Conservation (phyloP, 2,888 invertebrate genomes). For the Onthophagus sagittarius region DNA sequence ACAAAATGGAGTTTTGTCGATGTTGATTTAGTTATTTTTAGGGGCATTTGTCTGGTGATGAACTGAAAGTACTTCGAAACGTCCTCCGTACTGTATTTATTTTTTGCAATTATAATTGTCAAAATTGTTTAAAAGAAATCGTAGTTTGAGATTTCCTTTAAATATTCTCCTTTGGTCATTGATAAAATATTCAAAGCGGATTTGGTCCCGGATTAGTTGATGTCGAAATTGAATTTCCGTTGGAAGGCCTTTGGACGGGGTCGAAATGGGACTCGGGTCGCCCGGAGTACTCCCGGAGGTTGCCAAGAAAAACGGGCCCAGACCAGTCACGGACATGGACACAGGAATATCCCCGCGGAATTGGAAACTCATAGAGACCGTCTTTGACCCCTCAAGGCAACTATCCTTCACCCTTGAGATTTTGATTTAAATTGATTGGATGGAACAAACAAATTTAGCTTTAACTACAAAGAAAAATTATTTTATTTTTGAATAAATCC, state of each 20-base stretch:
- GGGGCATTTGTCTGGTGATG: too few species aligned
- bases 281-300: slow-evolving; percentile 2
- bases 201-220: slow-evolving; percentile 7
- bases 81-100: not conserved
- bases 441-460: not conserved
- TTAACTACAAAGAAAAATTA: not conserved
- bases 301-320: slow-evolving; percentile 6
- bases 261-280: not conserved
- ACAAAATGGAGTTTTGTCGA: too few species aligned
- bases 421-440: not conserved
- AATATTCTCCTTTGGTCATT: not conserved
- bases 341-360: slow-evolving; percentile 38
- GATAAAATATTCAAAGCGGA: not conserved
- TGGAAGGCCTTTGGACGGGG: slow-evolving; percentile 7
- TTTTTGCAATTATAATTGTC: not conserved
- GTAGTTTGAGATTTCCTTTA: not conserved
- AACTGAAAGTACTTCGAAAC: too few species aligned
- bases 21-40: too few species aligned
- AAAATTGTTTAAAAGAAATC: not conserved
- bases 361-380: slow-evolving; percentile 49
- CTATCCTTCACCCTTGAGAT: slow-evolving; percentile 20
- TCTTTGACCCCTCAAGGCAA: slow-evolving; percentile 46
- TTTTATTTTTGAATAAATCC: not conserved
- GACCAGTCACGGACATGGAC: slow-evolving; percentile 21
- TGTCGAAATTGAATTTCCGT: slow-evolving; percentile 9